phyloP scores from a whole-genome alignment of 2,797 vertebrate genomes.

The Miichthys miiuy region DNA sequence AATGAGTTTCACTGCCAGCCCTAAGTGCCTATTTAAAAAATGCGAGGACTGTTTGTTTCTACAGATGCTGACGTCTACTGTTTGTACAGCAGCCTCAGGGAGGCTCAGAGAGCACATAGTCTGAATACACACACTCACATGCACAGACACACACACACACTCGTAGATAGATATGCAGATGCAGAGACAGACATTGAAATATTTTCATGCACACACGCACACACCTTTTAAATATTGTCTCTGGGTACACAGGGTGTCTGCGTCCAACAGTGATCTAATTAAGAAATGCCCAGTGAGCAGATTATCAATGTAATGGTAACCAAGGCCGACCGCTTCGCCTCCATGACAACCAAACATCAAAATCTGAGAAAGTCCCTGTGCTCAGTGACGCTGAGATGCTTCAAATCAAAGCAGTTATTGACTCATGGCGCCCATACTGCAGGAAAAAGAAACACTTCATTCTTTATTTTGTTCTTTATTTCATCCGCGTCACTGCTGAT shows the following conservation, averaged over 20 bases:
- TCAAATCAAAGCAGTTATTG: slow-evolving; percentile 29
- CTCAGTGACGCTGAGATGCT: slow-evolving; percentile 27
- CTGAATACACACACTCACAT: slow-evolving; percentile 13
- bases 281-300: slow-evolving; percentile 59
- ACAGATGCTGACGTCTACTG: slow-evolving; percentile 32
- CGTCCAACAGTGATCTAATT: slow-evolving; percentile 63
- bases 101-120: slow-evolving; percentile 17
- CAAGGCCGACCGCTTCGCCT: slow-evolving; percentile 44
- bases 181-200: slow-evolving; percentile 20
- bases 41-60: slow-evolving; percentile 21
- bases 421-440: slow-evolving; percentile 1
- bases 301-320: slow-evolving; percentile 62
- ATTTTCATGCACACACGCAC: slow-evolving; percentile 3
- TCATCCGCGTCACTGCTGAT: slow-evolving; percentile 8
- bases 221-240: slow-evolving; percentile 36
- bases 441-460: not conserved
- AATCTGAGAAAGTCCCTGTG: slow-evolving; percentile 25
- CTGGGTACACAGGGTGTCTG: slow-evolving; percentile 49
- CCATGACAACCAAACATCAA: slow-evolving; percentile 62
- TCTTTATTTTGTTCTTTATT: slow-evolving; percentile 4
- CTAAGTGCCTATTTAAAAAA: slow-evolving; percentile 35
- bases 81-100: slow-evolving; percentile 32
- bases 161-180: slow-evolving; percentile 16
- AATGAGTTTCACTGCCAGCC: slow-evolving; percentile 22
- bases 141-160: slow-evolving; percentile 1